A percentile compares a stretch with the other conserved stretches of the same genome.
Evolutionary conservation across 2,113 vertebrate species (phyloP).

Genomic region (Erythrolamprus reginae): DNA sequence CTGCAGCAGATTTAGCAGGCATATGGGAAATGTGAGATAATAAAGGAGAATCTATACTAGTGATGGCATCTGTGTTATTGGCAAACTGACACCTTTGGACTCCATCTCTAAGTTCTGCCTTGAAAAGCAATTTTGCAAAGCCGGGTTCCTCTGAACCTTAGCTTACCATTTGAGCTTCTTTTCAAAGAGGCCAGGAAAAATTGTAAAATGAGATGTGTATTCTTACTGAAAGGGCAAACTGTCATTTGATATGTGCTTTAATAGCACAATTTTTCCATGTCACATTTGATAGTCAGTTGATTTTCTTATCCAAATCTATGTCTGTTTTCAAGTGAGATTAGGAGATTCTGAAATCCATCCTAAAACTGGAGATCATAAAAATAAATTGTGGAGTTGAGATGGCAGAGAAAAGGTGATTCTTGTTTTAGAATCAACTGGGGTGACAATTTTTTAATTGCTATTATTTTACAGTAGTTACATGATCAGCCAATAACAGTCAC

Average conservation of each 20-base stretch:
- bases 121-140: not conserved
- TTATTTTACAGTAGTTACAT: not conserved
- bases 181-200: not conserved
- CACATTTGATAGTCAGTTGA: not conserved
- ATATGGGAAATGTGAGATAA: not conserved
- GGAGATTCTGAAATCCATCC: not conserved
- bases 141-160: not conserved
- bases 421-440: not conserved
- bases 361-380: not conserved
- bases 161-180: not conserved
- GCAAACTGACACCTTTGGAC: not conserved
- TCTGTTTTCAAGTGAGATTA: not conserved
- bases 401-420: not conserved
- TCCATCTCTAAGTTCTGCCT: not conserved
- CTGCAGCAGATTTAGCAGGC: not conserved
- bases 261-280: not conserved
- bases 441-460: not conserved
- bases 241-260: not conserved
- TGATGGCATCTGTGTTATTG: not conserved
- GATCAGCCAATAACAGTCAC: not conserved
- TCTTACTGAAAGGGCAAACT: not conserved
- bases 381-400: not conserved
- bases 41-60: too few species aligned
- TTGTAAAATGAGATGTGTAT: not conserved
- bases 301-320: not conserved